Evolutionary conservation across 2,888 invertebrate species (phyloP), one percentile per base, ranked within the genome.

Genomic region (Caenorhabditis afra): DNA sequence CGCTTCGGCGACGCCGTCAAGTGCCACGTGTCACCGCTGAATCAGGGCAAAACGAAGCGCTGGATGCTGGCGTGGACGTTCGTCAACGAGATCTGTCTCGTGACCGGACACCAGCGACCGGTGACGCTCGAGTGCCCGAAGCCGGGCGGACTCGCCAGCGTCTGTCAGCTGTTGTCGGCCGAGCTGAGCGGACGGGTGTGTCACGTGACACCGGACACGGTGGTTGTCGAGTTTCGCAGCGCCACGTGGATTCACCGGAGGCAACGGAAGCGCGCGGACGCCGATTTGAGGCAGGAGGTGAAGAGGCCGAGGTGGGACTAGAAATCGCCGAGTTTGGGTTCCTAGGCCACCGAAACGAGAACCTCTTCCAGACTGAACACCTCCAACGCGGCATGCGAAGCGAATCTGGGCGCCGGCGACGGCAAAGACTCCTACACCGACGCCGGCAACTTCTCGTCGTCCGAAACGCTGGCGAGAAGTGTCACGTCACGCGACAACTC

Each of bases 31-130:
- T 77, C 68, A 11, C 70, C 79, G 0, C 64, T 88, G 35, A 65
- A 78, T 37, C 87, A 82, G 92, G 99, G 98, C 0, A 93, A 94
- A 86, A 97, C 96, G 0, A 96, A 95, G 82, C 93, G 98, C 83
- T 99, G 98, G 98, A 96, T 96, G 14, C 90, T 98, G 39, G 96
- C 96, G 1, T 99, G 98, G 98, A 94, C 95, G 3, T 92, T 91
- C 68, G 29, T 47, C n/a, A 64, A 67, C 16, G 52, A 67, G 1
- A 20, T 87, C 29, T 5, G 29, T 29, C 29, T 29, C 29, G 29
- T 7, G 4, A 7, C 7, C 29, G 29, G 7, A 5, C 29, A 7
- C 7, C 29, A 68, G 1, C 44, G 53, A 1, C 53, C 65, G 2
- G 18, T 74, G 2, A 18, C 35, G 0, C 5, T 79, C 3, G 41